phyloP scores from a whole-genome alignment of 2,888 invertebrate species.

The Asteroscopus sphinx region DNA sequence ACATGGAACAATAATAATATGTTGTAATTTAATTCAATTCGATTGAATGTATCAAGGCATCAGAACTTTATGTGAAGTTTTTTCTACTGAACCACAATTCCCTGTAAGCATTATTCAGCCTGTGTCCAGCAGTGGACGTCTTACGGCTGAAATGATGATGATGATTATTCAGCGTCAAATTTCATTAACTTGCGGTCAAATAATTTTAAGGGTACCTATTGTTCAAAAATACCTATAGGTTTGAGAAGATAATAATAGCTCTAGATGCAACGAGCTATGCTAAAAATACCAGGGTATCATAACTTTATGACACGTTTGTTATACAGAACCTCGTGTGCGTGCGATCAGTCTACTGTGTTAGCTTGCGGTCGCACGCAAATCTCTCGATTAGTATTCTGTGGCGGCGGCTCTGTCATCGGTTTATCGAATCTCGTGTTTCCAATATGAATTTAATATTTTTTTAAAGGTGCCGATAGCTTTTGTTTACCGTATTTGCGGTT shows the following conservation, averaged over 20 bases:
- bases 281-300: slow-evolving; percentile 32
- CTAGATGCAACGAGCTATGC: background rate
- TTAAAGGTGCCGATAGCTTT: slow-evolving; percentile 60
- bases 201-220: too few relatives aligned
- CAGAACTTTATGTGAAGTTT: too few relatives aligned
- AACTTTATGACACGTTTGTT: slow-evolving; percentile 47
- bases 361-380: slow-evolving; percentile 77
- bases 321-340: slow-evolving; percentile 45
- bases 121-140: too few relatives aligned
- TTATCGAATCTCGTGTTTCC: slow-evolving; percentile 73
- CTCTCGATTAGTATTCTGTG: slow-evolving; percentile 81
- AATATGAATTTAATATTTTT: slow-evolving; percentile 70
- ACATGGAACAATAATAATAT: too few relatives aligned
- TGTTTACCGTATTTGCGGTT: slow-evolving; percentile 69
- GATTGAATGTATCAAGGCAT: too few relatives aligned
- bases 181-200: too few relatives aligned
- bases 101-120: too few relatives aligned
- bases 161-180: too few relatives aligned
- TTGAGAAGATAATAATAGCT: too few relatives aligned
- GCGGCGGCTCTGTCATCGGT: slow-evolving; percentile 74
- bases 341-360: slow-evolving; percentile 59
- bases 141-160: too few relatives aligned
- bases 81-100: too few relatives aligned
- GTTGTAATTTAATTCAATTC: too few relatives aligned
- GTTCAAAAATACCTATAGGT: slow-evolving; percentile 3